Base-by-base conservation (phyloP, 2,888 invertebrate genomes). In the Eupithecia dodoneata region DNA sequence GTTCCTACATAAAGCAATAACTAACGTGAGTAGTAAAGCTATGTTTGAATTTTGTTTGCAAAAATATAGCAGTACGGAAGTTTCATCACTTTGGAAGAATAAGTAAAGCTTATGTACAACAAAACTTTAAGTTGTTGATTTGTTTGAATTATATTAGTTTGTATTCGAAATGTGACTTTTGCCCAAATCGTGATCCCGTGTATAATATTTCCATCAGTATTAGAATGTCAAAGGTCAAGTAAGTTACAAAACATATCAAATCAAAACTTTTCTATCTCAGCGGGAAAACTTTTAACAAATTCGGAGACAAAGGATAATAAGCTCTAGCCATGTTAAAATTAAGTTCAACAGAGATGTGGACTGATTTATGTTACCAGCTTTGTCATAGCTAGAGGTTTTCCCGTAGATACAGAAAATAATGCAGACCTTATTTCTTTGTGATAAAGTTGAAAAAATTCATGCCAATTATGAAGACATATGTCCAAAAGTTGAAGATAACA, bases 401-500 rank as follows among this genome's bases (percentile, higher is more conserved):
- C 10, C 59, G 55, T 10, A 30, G 30, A 63, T 63, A 4, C 18
- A 63, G 59, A 3, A 4, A 71, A 30, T 63, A 84, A 78, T 83
- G 81, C 84, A 30, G 49, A 73, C 75, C 80, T 78, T 82, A 80
- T 41, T 0, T 7, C 12, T 12, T 75, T 1, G 47, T 2, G 6
- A 73, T 85, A 87, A 81, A 81, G 81, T 65, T 41, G 1, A 69
- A 52, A 15, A n/a, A 44, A 5, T 1, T 42, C 80, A 12, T 79
- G 74, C 18, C 76, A 71, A 79, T 81, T 87, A 82, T 74, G 80
- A 88, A 18, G 59, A 87, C 89, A 89, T 88, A 88, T 30, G 30
- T 88, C 84, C 85, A 87, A 83, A 83, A 87, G 85, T 83, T 81
- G 78, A 80, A 87, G 90, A 92, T 91, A 92, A 92, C 89, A 78